These are phyloP conservation scores for Crypturellus undulatus DNA, from an alignment of 2,113 vertebrate genomes.

Conservation along the genomic window DNA sequence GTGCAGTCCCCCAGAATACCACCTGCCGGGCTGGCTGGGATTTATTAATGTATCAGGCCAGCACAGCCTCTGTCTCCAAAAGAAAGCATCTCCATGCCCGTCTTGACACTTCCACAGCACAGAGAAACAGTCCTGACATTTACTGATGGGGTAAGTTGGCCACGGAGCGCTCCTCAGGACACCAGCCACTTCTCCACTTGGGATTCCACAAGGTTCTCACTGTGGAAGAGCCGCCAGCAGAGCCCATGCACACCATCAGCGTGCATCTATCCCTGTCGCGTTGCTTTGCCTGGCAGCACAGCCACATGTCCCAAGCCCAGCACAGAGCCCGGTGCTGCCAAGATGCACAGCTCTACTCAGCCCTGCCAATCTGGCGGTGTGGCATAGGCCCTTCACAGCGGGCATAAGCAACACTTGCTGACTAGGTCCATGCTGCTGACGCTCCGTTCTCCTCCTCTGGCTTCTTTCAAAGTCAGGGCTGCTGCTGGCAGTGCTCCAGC, in stretches of 20 bases:
- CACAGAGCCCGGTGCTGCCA: neutral
- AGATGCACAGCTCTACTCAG: neutral
- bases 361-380: accelerated
- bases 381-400: neutral
- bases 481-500: neutral
- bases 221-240: neutral
- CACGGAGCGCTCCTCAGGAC: too few species aligned
- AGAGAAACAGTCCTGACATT: neutral
- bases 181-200: neutral
- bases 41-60: neutral
- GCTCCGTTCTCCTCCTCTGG: neutral
- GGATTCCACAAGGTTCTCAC: neutral
- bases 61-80: neutral
- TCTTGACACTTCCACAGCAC: neutral
- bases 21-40: neutral
- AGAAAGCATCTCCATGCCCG: neutral
- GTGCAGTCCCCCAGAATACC: neutral
- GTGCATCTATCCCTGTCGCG: too few species aligned
- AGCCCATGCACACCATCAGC: neutral
- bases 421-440: accelerated
- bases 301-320: too few species aligned
- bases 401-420: neutral
- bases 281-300: neutral
- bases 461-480: neutral
- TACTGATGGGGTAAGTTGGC: too few species aligned